phyloP scores from a whole-genome alignment of 2,888 invertebrate species.

The Rhodophaea formosa region DNA sequence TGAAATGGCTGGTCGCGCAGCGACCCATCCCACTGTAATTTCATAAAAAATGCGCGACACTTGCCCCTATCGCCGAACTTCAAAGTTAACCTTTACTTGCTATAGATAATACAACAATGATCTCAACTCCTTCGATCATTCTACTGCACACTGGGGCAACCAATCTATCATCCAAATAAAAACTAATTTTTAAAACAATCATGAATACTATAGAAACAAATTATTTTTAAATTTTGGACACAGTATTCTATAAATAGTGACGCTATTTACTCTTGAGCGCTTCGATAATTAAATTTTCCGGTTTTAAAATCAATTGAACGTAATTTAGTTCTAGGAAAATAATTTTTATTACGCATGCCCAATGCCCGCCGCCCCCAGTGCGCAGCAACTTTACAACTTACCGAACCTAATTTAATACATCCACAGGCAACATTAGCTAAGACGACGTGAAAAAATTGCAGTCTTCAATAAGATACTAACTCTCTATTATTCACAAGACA shows the following conservation, averaged over 20 bases:
- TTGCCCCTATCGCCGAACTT: too few species aligned
- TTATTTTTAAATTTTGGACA: neutral
- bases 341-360: neutral
- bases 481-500: slow-evolving; percentile 60
- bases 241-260: too few species aligned
- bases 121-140: slow-evolving; percentile 22
- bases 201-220: neutral
- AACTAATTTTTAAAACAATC: neutral
- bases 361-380: slow-evolving; percentile 33
- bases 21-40: too few species aligned
- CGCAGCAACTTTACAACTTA: slow-evolving; percentile 46
- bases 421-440: slow-evolving; percentile 67
- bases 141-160: slow-evolving; percentile 40
- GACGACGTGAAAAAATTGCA: slow-evolving; percentile 69
- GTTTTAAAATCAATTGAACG: too few species aligned
- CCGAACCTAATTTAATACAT: slow-evolving; percentile 52
- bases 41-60: too few species aligned
- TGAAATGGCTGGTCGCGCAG: too few species aligned
- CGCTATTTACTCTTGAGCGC: too few species aligned
- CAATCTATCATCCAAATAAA: neutral
- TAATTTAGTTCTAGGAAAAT: neutral
- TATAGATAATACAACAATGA: slow-evolving; percentile 11
- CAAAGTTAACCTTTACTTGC: neutral
- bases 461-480: slow-evolving; percentile 75
- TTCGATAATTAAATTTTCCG: too few species aligned